phyloP scores from a whole-genome alignment of 2,113 vertebrate genomes.

The Semicossyphus pulcher region DNA sequence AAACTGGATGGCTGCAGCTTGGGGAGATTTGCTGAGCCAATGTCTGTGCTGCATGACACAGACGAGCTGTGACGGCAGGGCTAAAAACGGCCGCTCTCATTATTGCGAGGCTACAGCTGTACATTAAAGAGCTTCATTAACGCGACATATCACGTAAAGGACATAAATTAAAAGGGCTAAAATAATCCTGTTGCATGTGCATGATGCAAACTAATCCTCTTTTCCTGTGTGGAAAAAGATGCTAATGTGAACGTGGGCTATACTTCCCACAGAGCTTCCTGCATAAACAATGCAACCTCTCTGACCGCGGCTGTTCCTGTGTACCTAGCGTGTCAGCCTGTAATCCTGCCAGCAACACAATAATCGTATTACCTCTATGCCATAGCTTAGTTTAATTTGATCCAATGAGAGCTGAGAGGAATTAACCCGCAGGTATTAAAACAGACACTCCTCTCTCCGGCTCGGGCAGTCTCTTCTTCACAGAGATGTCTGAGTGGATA shows the following conservation, averaged over 20 bases:
- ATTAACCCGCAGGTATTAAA: slow-evolving; percentile 67
- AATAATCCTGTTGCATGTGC: slow-evolving; percentile 68
- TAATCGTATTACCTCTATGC: slow-evolving; percentile 76
- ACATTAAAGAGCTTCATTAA: slow-evolving; percentile 63
- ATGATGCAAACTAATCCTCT: slow-evolving; percentile 70
- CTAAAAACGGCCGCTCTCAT: slow-evolving; percentile 6
- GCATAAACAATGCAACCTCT: slow-evolving; percentile 66
- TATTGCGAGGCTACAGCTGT: slow-evolving; percentile 15
- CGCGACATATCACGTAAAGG: slow-evolving; percentile 34
- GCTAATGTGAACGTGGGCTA: slow-evolving; percentile 62
- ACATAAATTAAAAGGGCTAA: slow-evolving; percentile 47
- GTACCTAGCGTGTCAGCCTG: slow-evolving; percentile 36
- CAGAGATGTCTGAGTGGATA: slow-evolving; percentile 58
- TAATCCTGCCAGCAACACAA: slow-evolving; percentile 71
- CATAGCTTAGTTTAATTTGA: slow-evolving; percentile 65
- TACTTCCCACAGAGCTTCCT: slow-evolving; percentile 41
- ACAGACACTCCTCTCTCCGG: slow-evolving; percentile 37
- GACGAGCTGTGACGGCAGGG: slow-evolving; percentile 12
- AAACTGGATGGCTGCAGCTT: slow-evolving; percentile 18
- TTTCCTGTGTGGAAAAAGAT: slow-evolving; percentile 56
- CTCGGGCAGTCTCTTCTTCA: slow-evolving; percentile 23
- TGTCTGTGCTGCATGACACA: slow-evolving; percentile 7
- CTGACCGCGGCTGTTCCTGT: slow-evolving; percentile 61
- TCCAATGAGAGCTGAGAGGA: slow-evolving; percentile 64
- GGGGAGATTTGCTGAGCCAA: slow-evolving; percentile 15